Conservation (phyloP, 2,888 invertebrate genomes). For the Flexamia atlantica region DNA sequence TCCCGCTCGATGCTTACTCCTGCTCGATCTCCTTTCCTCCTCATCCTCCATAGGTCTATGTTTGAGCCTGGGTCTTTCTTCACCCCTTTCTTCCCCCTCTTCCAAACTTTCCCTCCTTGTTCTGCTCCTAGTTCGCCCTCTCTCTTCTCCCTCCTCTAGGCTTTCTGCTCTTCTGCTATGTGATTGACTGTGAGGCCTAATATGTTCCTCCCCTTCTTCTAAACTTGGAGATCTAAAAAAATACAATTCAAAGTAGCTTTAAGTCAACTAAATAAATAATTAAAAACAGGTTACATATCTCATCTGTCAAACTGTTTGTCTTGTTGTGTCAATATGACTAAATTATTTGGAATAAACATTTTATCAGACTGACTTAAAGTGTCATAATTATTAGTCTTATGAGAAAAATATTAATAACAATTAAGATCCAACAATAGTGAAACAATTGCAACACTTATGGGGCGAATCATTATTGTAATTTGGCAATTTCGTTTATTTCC, state of each 20-base stretch:
- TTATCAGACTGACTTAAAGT: too few relatives aligned
- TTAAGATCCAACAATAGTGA: too few relatives aligned
- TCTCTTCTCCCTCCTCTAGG: slow-evolving; percentile 75
- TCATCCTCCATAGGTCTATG: slow-evolving; percentile 74
- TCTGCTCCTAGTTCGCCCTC: slow-evolving; percentile 58
- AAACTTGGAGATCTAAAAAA: slow-evolving; percentile 72
- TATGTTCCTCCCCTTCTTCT: slow-evolving; percentile 59
- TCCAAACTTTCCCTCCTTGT: slow-evolving; percentile 73
- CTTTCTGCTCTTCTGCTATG: slow-evolving; percentile 71
- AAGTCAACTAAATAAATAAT: too few relatives aligned
- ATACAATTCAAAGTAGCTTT: not conserved
- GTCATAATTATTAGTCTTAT: too few relatives aligned
- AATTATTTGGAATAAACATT: too few relatives aligned
- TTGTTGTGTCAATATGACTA: too few relatives aligned
- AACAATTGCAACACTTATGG: too few relatives aligned
- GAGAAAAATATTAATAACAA: too few relatives aligned
- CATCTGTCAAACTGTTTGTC: too few relatives aligned
- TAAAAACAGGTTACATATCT: too few relatives aligned
- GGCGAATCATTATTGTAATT: too few relatives aligned
- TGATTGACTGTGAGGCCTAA: slow-evolving; percentile 26
- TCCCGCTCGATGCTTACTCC: slow-evolving; percentile 43
- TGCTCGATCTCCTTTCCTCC: slow-evolving; percentile 72
- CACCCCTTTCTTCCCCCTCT: slow-evolving; percentile 74
- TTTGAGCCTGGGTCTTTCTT: slow-evolving; percentile 43
- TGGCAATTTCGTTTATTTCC: too few relatives aligned